phyloP scores from a whole-genome alignment of 2,797 vertebrate genomes.

The Aldrovandia affinis region DNA sequence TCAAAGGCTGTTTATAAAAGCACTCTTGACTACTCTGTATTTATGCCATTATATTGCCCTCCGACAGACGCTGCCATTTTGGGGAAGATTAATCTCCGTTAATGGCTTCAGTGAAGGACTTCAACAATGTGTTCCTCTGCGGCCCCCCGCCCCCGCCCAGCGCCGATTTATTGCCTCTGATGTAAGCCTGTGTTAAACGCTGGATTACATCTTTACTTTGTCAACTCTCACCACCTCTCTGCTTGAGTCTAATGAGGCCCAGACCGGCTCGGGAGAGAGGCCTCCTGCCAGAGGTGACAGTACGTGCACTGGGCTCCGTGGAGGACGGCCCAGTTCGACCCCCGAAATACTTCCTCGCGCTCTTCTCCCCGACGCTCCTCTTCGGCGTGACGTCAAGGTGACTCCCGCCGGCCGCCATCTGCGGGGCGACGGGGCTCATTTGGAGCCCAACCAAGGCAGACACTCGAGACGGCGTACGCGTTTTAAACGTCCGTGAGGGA shows the following conservation, averaged over 20 bases:
- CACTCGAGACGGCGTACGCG: no score
- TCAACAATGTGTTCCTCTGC: neutral
- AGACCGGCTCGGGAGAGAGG: conserved; percentile 4
- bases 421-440: neutral
- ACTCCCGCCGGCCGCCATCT: neutral
- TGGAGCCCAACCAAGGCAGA: neutral
- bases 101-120: neutral
- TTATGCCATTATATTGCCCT: conserved; percentile 12
- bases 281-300: neutral
- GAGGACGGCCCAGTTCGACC: neutral
- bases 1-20: conserved; percentile 26
- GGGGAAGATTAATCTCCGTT: neutral
- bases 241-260: conserved; percentile 42
- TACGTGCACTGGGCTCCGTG: neutral
- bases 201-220: conserved; percentile 34
- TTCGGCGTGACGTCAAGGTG: neutral
- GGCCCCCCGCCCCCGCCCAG: neutral
- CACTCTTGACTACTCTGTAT: neutral
- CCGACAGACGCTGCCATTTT: conserved; percentile 21
- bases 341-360: neutral
- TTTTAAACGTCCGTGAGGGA: neutral
- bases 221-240: conserved; percentile 36
- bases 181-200: conserved; percentile 8
- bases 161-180: conserved; percentile 2
- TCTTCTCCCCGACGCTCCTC: neutral